Percentiles rank a stretch among this genome's conserved stretches.
phyloP scores from a whole-genome alignment of 2,113 vertebrate species.

The Elanus axillaris region DNA sequence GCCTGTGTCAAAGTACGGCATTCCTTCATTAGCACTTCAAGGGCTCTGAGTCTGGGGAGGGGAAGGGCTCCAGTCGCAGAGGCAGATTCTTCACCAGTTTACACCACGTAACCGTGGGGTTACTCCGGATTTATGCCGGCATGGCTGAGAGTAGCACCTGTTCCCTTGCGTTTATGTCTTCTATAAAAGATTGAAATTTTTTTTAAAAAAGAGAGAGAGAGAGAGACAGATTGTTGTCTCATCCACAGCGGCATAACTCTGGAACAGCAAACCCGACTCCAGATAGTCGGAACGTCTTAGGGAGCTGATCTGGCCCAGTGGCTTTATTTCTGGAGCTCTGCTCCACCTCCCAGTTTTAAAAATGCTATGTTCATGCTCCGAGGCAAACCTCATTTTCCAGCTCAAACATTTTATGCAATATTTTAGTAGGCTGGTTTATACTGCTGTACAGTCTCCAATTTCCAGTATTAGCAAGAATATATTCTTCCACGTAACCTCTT shows the following conservation, averaged over 20 bases:
- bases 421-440: conserved; percentile 49
- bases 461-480: conserved; percentile 35
- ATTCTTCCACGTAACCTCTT: conserved; percentile 36
- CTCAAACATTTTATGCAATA: conserved; percentile 37
- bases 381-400: conserved; percentile 36
- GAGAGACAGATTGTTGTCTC: not conserved
- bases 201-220: not conserved
- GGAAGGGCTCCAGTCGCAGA: not conserved
- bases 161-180: not conserved
- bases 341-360: conserved; percentile 49
- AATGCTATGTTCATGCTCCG: conserved; percentile 24
- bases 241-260: not conserved
- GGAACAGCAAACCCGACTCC: not conserved
- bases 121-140: not conserved
- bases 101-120: not conserved
- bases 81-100: not conserved
- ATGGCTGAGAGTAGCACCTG: not conserved
- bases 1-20: not conserved
- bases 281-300: not conserved
- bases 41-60: conserved; percentile 11
- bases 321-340: conserved; percentile 24
- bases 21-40: conserved; percentile 69
- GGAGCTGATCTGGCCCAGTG: not conserved
- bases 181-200: not conserved
- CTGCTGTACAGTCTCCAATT: not conserved